Conservation (phyloP, 2,797 vertebrate genomes). For the Psittacula echo region DNA sequence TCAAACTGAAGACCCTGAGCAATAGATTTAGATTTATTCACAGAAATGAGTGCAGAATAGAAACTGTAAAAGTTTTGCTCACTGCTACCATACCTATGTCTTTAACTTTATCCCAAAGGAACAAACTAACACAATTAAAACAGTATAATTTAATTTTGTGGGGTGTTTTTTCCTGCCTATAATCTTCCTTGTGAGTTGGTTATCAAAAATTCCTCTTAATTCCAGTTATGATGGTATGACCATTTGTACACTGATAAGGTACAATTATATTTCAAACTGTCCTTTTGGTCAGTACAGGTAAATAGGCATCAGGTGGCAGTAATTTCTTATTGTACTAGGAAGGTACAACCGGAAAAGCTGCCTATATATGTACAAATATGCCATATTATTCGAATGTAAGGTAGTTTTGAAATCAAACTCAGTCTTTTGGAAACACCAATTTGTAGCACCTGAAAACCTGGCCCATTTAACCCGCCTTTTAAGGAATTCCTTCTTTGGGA, state of each 20-base stretch:
- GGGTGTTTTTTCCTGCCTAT: fast-evolving
- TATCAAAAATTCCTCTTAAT: neutral
- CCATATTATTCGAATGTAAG: neutral
- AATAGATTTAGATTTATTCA: neutral
- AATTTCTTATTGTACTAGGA: neutral
- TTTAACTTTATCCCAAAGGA: neutral
- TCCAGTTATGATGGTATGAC: neutral
- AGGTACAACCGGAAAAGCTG: neutral
- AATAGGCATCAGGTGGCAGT: neutral
- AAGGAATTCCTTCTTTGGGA: neutral
- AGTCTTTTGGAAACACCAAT: neutral
- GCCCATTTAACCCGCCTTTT: neutral
- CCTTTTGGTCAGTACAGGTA: neutral
- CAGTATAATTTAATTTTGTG: neutral
- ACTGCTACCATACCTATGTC: neutral
- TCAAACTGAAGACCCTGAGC: neutral
- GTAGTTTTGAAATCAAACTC: neutral
- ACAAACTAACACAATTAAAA: neutral
- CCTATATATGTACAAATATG: neutral
- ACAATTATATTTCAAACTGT: neutral
- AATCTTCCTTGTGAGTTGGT: neutral
- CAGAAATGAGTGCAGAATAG: neutral
- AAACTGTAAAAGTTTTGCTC: neutral
- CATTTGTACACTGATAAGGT: neutral
- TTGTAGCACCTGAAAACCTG: neutral